phyloP scores from a whole-genome alignment of 2,888 invertebrate species.

The Liposcelis brunnea region DNA sequence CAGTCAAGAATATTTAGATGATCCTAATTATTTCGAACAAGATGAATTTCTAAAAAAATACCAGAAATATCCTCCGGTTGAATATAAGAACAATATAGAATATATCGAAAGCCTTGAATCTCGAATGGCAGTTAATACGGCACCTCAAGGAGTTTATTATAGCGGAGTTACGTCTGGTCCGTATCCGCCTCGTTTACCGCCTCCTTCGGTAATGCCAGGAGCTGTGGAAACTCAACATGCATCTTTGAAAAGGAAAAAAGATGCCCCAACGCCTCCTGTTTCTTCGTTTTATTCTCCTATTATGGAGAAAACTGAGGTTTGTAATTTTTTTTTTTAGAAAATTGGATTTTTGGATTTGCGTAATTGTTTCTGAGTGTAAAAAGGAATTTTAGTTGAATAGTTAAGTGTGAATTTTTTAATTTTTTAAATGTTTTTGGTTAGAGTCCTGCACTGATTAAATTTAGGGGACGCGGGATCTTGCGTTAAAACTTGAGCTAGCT shows the following conservation, averaged over 20 bases:
- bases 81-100: conserved; percentile 5
- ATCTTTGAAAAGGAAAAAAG: conserved; percentile 30
- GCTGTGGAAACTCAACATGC: conserved; percentile 29
- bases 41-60: conserved; percentile 15
- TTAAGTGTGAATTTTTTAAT: no score
- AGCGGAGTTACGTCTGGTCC: background rate
- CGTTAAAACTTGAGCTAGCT: no score
- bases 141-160: conserved; percentile 3
- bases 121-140: conserved; percentile 12
- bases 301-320: conserved; percentile 30
- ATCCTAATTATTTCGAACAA: conserved; percentile 23
- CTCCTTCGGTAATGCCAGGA: conserved; percentile 13
- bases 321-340: no score
- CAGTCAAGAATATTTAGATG: conserved; percentile 35
- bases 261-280: conserved; percentile 21
- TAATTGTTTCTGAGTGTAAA: no score
- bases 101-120: conserved; percentile 16
- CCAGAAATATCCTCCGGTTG: background rate
- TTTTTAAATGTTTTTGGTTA: no score
- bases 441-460: no score
- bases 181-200: conserved; percentile 1
- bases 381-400: no score
- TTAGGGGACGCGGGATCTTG: no score
- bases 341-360: conserved; percentile 6
- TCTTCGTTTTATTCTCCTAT: conserved; percentile 25